Evolutionary conservation across 2,797 vertebrate genomes (phyloP).

Genomic region (Eospalax fontanierii): DNA sequence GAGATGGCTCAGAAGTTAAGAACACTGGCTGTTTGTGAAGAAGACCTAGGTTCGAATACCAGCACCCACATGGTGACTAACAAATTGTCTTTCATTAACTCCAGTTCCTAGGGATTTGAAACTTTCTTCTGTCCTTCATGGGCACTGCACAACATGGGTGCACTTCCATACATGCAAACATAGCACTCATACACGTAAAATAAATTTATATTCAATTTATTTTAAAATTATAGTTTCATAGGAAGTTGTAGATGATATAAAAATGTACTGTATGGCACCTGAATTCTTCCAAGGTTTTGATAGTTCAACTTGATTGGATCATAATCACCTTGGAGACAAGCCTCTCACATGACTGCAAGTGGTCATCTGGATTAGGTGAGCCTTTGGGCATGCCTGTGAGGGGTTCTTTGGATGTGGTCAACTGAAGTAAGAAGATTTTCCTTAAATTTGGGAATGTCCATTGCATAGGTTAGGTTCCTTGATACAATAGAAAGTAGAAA

Average conservation of each 20-base stretch:
- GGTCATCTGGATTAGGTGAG: too few species aligned
- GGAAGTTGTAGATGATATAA: background rate
- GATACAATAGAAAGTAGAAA: background rate
- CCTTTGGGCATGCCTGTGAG: background rate
- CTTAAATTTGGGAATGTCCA: background rate
- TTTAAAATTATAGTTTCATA: background rate
- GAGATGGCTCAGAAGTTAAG: too few species aligned
- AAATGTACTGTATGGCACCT: background rate
- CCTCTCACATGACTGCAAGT: too few species aligned
- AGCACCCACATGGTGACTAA: too few species aligned
- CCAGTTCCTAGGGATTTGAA: too few species aligned
- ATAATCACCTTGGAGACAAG: background rate
- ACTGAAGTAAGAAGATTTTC: background rate
- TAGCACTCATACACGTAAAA: too few species aligned
- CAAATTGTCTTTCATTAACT: too few species aligned
- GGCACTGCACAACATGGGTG: too few species aligned
- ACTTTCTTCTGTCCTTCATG: too few species aligned
- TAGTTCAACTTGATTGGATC: background rate
- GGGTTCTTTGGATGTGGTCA: background rate
- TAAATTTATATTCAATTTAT: background rate
- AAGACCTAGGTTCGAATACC: too few species aligned
- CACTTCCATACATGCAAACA: too few species aligned
- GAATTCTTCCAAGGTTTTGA: background rate
- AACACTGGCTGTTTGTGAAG: too few species aligned
- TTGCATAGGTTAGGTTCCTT: background rate